phyloP scores from a whole-genome alignment of 2,113 vertebrate species.

The Barbus barbus region DNA sequence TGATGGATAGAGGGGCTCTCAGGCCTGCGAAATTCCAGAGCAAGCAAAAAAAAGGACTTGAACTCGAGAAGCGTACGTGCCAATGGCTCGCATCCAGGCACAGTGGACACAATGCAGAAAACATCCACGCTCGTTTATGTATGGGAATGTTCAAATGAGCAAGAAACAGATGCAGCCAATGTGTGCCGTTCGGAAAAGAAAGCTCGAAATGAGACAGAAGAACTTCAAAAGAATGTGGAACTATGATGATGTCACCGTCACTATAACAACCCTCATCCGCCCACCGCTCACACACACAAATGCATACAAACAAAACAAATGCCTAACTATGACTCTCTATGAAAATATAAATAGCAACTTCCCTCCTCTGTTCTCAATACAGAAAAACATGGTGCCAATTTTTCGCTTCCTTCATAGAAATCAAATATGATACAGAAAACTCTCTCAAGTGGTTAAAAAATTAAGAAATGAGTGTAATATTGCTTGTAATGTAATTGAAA shows the following conservation, averaged over 20 bases:
- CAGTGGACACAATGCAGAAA: constrained; percentile 57
- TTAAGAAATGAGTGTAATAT: too few species aligned
- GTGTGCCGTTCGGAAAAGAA: too few species aligned
- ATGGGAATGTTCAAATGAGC: constrained; percentile 9
- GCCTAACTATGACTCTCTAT: background rate
- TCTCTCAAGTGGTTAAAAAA: too few species aligned
- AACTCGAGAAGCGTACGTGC: constrained; percentile 64
- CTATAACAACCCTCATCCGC: constrained; percentile 25
- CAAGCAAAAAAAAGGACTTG: constrained; percentile 71
- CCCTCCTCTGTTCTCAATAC: background rate
- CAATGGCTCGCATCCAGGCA: constrained; percentile 64
- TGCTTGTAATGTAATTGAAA: too few species aligned
- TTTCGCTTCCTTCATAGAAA: background rate
- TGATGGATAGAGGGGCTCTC: constrained; percentile 74
- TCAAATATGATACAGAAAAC: too few species aligned
- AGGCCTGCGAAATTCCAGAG: constrained; percentile 74
- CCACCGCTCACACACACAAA: background rate
- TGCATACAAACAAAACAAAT: constrained; percentile 29
- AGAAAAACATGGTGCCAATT: background rate
- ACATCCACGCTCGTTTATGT: constrained; percentile 22
- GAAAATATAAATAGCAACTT: constrained; percentile 18
- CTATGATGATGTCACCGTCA: constrained; percentile 28
- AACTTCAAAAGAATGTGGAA: constrained; percentile 12
- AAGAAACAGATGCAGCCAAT: background rate
- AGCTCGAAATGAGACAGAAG: constrained; percentile 2